A percentile compares a stretch with the other conserved stretches of the same genome.
These are phyloP conservation scores for Drosophila santomea DNA, from an alignment of 1,140 invertebrate genomes.

Conservation along the genomic window DNA sequence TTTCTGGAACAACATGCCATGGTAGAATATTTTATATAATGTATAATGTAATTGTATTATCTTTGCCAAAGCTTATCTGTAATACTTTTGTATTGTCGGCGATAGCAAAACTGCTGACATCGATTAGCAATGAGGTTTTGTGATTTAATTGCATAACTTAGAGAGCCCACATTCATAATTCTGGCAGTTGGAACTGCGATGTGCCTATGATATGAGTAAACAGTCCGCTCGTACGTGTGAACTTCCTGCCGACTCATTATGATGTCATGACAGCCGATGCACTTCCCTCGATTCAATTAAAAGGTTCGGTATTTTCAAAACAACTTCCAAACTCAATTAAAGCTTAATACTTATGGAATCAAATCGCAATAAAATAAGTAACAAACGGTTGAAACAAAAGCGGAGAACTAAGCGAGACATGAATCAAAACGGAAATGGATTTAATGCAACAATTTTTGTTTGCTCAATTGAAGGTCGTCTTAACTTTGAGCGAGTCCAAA, in stretches of 20 bases:
- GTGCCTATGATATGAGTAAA: conserved; percentile 17
- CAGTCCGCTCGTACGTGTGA: conserved; percentile 18
- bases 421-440: conserved; percentile 73
- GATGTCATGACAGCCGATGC: conserved; percentile 36
- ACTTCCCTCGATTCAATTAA: conserved; percentile 43
- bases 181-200: conserved; percentile 3
- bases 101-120: conserved; percentile 12
- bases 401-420: conserved; percentile 31
- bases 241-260: conserved; percentile 52
- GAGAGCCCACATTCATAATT: conserved; percentile 13
- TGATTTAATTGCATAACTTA: conserved; percentile 34
- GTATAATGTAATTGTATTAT: conserved; percentile 4
- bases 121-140: conserved; percentile 19
- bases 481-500: conserved; percentile 38
- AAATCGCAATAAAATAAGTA: conserved; percentile 39
- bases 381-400: conserved; percentile 15
- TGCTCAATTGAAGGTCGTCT: conserved; percentile 66
- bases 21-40: no score
- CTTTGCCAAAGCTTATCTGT: conserved; percentile 6
- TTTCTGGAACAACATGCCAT: neutral
- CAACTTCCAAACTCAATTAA: conserved; percentile 46
- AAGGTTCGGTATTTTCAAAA: conserved; percentile 45
- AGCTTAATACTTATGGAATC: conserved; percentile 27
- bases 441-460: conserved; percentile 58
- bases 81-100: conserved; percentile 2